A percentile compares a stretch with the other conserved stretches of the same genome.
These are phyloP conservation scores for Lophotriccus pileatus DNA, from an alignment of 2,797 vertebrate species.

Conservation along the genomic window DNA sequence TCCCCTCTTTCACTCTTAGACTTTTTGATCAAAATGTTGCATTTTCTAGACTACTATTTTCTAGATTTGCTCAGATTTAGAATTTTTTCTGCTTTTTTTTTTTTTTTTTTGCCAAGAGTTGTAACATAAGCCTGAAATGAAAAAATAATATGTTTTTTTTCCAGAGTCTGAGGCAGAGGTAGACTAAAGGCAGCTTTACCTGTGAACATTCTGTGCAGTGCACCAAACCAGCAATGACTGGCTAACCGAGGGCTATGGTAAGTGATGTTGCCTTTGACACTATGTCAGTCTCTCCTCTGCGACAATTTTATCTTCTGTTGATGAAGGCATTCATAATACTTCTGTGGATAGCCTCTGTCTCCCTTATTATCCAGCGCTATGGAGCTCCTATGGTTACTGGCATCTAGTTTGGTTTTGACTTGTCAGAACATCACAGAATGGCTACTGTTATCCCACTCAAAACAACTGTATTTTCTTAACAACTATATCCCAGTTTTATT, in stretches of 20 bases:
- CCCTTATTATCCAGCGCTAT: neutral
- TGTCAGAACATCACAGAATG: neutral
- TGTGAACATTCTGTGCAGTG: neutral
- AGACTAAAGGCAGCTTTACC: neutral
- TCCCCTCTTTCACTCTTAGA: neutral
- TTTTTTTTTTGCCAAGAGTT: neutral
- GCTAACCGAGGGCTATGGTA: neutral
- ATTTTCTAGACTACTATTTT: neutral
- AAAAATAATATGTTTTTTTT: neutral
- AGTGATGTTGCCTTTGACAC: neutral
- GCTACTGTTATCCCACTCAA: neutral
- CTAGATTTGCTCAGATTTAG: neutral
- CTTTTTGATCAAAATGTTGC: neutral
- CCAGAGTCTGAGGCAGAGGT: neutral
- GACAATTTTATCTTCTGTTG: neutral
- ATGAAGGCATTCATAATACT: neutral
- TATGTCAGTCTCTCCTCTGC: neutral
- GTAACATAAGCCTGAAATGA: neutral
- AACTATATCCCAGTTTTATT: neutral
- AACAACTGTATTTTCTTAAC: neutral
- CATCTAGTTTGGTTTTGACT: neutral
- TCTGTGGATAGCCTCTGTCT: neutral
- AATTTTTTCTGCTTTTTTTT: neutral
- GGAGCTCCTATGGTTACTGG: neutral
- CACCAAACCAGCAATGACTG: neutral